Evolutionary conservation across 2,797 vertebrate species (phyloP).

Genomic region (Echiichthys vipera): DNA sequence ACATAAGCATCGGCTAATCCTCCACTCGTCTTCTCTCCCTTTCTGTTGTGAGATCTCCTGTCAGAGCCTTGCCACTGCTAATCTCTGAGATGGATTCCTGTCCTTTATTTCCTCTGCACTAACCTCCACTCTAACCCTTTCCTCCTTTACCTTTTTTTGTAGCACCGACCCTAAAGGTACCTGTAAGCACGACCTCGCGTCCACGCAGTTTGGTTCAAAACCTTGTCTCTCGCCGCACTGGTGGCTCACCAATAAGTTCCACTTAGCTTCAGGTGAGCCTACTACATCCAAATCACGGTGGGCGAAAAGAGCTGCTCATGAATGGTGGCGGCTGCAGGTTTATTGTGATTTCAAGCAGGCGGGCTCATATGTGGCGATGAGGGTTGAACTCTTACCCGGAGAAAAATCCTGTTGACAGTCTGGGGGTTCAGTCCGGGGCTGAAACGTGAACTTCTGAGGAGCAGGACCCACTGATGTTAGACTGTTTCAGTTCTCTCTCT

Average conservation of each 20-base stretch:
- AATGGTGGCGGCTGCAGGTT: not conserved
- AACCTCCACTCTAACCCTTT: conserved; percentile 1
- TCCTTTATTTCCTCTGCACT: conserved; percentile 19
- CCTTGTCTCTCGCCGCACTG: not conserved
- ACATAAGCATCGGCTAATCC: conserved; percentile 10
- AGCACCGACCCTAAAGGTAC: not conserved
- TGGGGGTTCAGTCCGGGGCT: conserved; percentile 20
- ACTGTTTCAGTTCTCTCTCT: not conserved
- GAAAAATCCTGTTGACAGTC: conserved; percentile 25
- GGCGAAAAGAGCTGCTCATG: not conserved
- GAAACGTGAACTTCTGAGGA: conserved; percentile 10
- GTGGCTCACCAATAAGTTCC: not conserved
- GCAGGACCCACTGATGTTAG: conserved; percentile 21
- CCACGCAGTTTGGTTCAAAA: not conserved
- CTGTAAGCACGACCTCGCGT: not conserved
- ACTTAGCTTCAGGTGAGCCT: not conserved
- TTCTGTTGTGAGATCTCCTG: conserved; percentile 54
- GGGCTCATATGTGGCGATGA: not conserved
- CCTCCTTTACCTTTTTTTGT: not conserved
- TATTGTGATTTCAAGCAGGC: conserved; percentile 2
- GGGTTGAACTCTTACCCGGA: not conserved
- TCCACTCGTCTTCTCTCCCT: conserved; percentile 17
- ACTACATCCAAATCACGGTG: not conserved
- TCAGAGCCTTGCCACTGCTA: conserved; percentile 63
- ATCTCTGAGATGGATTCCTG: conserved; percentile 53